Conservation (phyloP, 2,113 vertebrate species). For the Dasyprocta punctata region DNA sequence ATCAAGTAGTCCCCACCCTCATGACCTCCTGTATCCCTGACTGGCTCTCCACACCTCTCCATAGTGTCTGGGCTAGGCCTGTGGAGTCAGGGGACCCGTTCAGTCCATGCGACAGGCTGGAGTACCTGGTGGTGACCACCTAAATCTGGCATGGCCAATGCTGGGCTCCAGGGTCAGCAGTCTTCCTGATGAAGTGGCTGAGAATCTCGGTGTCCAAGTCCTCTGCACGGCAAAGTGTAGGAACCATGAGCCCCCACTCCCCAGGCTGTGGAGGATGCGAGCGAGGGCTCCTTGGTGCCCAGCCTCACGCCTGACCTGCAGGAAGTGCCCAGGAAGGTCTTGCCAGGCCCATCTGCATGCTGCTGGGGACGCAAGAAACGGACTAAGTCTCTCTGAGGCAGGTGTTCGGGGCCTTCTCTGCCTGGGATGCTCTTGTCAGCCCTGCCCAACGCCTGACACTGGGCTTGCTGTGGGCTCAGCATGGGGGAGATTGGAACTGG, state of each 20-base stretch:
- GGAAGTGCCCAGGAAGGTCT: no score
- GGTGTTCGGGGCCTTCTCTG: neutral
- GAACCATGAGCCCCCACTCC: neutral
- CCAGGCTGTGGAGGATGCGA: no score
- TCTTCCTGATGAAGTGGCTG: neutral
- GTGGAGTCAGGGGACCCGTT: neutral
- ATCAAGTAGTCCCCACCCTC: neutral
- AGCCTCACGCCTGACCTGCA: neutral
- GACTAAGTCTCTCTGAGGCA: fast-evolving
- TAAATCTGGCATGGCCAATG: no score
- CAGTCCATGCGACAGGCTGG: no score
- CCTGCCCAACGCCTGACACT: fast-evolving
- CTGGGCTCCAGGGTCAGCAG: neutral
- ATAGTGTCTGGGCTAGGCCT: no score
- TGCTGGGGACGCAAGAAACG: no score
- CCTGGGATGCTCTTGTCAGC: neutral
- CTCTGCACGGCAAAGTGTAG: neutral
- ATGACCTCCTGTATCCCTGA: no score
- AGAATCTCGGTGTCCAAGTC: neutral
- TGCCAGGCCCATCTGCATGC: no score
- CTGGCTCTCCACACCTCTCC: no score
- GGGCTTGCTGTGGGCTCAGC: neutral
- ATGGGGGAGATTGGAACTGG: no score
- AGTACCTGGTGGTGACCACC: no score
- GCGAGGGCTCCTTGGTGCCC: fast-evolving